Evolutionary conservation across 2,113 vertebrate genomes (phyloP), one percentile per base, ranked within the genome.

Genomic region (Leptobrachium ailaonicum): DNA sequence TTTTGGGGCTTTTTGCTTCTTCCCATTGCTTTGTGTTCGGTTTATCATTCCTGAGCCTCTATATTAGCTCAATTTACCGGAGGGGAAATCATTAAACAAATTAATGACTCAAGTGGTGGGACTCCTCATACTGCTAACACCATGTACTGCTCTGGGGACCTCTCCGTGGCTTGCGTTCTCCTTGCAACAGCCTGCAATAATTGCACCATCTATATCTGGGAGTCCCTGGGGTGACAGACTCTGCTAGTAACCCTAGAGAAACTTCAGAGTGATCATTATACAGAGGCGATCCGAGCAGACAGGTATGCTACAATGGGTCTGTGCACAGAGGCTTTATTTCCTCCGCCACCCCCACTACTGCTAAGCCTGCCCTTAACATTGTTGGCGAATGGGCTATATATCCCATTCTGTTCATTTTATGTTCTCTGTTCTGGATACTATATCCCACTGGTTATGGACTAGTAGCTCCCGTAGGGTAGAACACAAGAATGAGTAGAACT

Each of bases 151-250:
- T 75, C 72, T 75, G 73, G 47, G 79, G 63, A 69, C 42, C 47
- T 11, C 13, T 11, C 60, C 45, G 14, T 9, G 54, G n/a, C 66
- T 56, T 81, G 66, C 60, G 14, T 43, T 45, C 43, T 84, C 73
- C 78, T 63, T 74, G 91, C 84, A 94, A 92, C 74, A 83, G 86
- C 70, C 76, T 1, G 82, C 89, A 85, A 87, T 14, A 1, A 83
- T 94, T 92, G 90, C 92, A 89, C 88, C 89, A 92, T 88, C 87
- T 85, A 76, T 79, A 82, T 82, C 0, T 79, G 82, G 82, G 76
- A 9, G 14, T 83, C 79, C 20, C 56, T 1, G 0, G 64, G 79
- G 13, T 40, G 10, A 41, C 43, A 4, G 58, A 41, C 9, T 75
- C 53, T 60, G 45, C 69, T 12, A 68, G 66, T 69, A 64, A 69